phyloP scores from a whole-genome alignment of 2,888 invertebrate species.

The Himalopsyche japonica region DNA sequence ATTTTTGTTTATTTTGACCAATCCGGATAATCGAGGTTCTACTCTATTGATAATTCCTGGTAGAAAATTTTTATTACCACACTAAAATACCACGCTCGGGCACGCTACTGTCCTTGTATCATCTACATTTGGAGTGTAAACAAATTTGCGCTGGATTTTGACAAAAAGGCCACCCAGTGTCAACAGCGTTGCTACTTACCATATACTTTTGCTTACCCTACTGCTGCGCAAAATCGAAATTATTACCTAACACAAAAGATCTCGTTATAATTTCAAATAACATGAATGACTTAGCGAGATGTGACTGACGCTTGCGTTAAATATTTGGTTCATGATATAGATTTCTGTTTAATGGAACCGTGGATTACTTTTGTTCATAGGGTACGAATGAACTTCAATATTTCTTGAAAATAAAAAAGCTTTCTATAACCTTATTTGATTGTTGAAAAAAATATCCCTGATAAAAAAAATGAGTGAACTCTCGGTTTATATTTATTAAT shows the following conservation, averaged over 20 bases:
- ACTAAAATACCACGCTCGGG: background rate
- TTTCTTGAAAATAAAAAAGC: too few relatives aligned
- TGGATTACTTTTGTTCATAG: background rate
- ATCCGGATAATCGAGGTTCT: too few relatives aligned
- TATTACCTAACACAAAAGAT: background rate
- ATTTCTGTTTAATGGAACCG: background rate
- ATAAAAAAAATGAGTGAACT: too few relatives aligned
- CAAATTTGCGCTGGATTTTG: background rate
- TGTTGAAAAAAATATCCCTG: too few relatives aligned
- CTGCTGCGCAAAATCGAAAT: background rate
- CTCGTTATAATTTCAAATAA: background rate
- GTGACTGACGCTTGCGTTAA: background rate
- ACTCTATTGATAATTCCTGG: too few relatives aligned
- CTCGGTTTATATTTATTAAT: too few relatives aligned
- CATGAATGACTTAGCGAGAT: background rate
- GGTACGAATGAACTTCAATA: too few relatives aligned
- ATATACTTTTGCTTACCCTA: too few relatives aligned
- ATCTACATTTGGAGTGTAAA: background rate
- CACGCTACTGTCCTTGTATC: background rate
- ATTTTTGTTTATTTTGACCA: too few relatives aligned
- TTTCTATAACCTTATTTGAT: too few relatives aligned
- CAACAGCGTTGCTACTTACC: background rate
- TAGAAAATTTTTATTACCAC: background rate
- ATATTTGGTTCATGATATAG: background rate
- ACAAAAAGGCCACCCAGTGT: background rate